These are phyloP conservation scores for Parasteatoda tepidariorum DNA, from an alignment of 1,140 invertebrate genomes.

Conservation along the genomic window DNA sequence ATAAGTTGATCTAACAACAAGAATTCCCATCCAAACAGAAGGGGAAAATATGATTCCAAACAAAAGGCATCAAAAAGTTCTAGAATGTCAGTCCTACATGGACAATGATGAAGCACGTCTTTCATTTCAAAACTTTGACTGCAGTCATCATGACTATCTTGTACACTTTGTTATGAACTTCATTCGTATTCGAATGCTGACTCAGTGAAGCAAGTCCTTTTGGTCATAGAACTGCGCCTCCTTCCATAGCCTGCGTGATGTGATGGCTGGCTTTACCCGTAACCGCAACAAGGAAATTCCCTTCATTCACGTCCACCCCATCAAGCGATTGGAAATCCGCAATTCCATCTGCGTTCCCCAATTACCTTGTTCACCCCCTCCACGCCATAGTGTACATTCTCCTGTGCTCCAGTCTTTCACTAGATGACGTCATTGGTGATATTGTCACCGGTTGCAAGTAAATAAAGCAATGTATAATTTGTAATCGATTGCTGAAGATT, in stretches of 20 bases:
- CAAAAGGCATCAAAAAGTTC: too few relatives aligned
- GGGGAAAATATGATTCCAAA: too few relatives aligned
- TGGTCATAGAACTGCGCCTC: neutral
- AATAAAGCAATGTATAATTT: neutral
- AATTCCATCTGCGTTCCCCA: constrained; percentile 52
- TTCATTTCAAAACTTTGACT: too few relatives aligned
- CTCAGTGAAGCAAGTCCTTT: neutral
- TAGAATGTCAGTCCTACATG: too few relatives aligned
- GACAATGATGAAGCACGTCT: too few relatives aligned
- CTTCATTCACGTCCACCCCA: constrained; percentile 31
- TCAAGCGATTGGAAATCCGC: constrained; percentile 57
- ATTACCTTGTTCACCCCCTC: constrained; percentile 38
- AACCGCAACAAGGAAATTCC: constrained; percentile 42
- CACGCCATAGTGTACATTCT: neutral
- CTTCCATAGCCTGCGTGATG: neutral
- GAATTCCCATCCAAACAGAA: too few relatives aligned
- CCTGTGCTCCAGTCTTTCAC: neutral
- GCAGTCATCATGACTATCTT: too few relatives aligned
- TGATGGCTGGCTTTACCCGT: constrained; percentile 14
- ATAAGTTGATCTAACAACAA: too few relatives aligned
- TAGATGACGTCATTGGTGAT: constrained; percentile 19
- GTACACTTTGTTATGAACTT: constrained; percentile 1
- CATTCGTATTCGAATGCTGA: constrained; percentile 8
- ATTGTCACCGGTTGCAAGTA: neutral
- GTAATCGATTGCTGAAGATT: too few relatives aligned